A percentile compares a stretch with the other conserved stretches of the same genome.
phyloP scores from a whole-genome alignment of 2,113 vertebrate genomes.

The Atractosteus spatula region DNA sequence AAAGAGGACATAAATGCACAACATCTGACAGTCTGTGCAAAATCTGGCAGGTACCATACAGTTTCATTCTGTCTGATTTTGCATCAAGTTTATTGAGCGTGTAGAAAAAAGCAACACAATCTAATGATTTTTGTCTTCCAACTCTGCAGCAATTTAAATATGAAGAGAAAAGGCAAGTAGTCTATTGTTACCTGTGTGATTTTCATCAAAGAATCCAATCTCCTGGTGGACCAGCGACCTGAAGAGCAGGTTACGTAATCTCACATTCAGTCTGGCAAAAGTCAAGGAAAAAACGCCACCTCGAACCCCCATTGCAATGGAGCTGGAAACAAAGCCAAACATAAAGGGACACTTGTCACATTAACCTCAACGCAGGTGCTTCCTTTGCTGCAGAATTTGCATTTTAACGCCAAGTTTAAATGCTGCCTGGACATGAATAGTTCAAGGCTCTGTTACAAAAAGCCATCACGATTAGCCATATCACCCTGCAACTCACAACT shows the following conservation, averaged over 20 bases:
- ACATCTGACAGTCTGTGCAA: too few species aligned
- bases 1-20: too few species aligned
- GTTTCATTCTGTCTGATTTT: not conserved
- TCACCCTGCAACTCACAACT: too few species aligned
- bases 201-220: conserved; percentile 91
- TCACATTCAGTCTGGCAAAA: conserved; percentile 87
- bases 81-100: too few species aligned
- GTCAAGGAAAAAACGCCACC: conserved; percentile 86
- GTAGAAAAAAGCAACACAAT: too few species aligned
- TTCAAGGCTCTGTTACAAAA: too few species aligned
- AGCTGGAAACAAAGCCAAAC: conserved; percentile 67
- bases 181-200: conserved; percentile 81
- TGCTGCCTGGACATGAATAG: too few species aligned
- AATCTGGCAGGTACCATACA: not conserved
- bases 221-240: conserved; percentile 85
- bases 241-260: conserved; percentile 88
- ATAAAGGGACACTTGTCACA: too few species aligned
- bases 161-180: not conserved
- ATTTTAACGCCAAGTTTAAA: too few species aligned
- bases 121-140: not conserved
- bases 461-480: too few species aligned
- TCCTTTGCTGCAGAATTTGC: too few species aligned
- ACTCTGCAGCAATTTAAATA: not conserved
- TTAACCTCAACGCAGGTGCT: too few species aligned
- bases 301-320: conserved; percentile 84